Base-by-base conservation (phyloP, 1,140 invertebrate genomes). In the Bombus picipes region DNA sequence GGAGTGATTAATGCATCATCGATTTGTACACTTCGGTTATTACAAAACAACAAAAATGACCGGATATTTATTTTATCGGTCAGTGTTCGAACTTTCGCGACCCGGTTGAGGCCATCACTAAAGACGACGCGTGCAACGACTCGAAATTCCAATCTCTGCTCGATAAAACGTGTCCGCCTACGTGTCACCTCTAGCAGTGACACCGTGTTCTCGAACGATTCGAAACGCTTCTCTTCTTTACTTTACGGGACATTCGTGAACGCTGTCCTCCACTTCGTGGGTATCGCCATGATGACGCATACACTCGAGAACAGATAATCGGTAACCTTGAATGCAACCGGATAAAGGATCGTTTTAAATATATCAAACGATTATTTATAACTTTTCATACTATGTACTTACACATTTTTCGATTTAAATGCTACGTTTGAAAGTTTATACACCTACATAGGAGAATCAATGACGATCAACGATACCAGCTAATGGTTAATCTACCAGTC, bases 141-240 rank as follows among this genome's bases (percentile, higher is more conserved):
- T 89, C 80, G 66, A 82, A 91, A 91, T 85, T 89, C 89, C 87
- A 82, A 76, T 90, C 89, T 87, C 81, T 66, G 72, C 32, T 78
- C 79, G 88, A 91, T 86, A 84, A 84, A 81, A 83, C 10, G 10
- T 62, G 43, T 73, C 66, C 84, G 80, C 88, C 84, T 62, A 91
- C 88, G 88, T 81, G 74, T 83, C 87, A 66, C 68, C 32, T 53
- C 66, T 81, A 66, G 59, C n/a, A 73, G 43, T 28, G 70, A 39
- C 53, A 57, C 43, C 53, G 71, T 43, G 71, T 18, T 32, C 43
- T 18, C 43, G n/a, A 68, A 53, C 76, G 66, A 77, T 39, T 74
- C 41, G 72, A 80, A 71, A 59, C 32, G 53, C 32, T n/a, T 25
- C 43, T 32, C 28, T 25, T 34, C 28, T 25, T 34, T 15, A 34